phyloP scores from a whole-genome alignment of 1,140 invertebrate species.

The Bombus difficillimus region DNA sequence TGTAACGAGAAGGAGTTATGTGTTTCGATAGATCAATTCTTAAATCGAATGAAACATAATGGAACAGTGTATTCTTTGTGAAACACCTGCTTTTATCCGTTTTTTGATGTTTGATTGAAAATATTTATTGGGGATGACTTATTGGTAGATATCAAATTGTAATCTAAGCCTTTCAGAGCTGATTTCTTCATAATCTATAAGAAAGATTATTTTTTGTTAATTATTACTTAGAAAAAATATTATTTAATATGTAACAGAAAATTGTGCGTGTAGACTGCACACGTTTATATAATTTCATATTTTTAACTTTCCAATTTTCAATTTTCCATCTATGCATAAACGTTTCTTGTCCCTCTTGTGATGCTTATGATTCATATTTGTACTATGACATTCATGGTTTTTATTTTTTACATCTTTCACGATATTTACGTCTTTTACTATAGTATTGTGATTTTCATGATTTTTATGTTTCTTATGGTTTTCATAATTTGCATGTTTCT shows the following conservation, averaged over 20 bases:
- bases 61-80: background rate
- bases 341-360: no score
- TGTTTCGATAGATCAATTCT: background rate
- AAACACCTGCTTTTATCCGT: background rate
- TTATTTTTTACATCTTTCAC: background rate
- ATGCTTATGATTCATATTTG: no score
- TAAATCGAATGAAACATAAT: background rate
- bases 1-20: background rate
- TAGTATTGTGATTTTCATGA: background rate
- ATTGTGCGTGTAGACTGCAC: no score
- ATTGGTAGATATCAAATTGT: background rate
- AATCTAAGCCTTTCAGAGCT: background rate
- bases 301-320: no score
- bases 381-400: background rate
- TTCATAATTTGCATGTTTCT: no score
- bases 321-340: no score
- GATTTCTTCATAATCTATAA: background rate
- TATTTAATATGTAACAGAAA: no score
- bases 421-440: background rate
- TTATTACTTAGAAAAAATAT: no score
- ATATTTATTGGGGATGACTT: background rate
- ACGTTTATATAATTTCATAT: no score
- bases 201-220: no score
- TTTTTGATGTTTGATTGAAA: background rate
- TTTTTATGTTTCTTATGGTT: background rate